Base-by-base conservation (phyloP, 2,797 vertebrate species). In the Hippocampus kuda region DNA sequence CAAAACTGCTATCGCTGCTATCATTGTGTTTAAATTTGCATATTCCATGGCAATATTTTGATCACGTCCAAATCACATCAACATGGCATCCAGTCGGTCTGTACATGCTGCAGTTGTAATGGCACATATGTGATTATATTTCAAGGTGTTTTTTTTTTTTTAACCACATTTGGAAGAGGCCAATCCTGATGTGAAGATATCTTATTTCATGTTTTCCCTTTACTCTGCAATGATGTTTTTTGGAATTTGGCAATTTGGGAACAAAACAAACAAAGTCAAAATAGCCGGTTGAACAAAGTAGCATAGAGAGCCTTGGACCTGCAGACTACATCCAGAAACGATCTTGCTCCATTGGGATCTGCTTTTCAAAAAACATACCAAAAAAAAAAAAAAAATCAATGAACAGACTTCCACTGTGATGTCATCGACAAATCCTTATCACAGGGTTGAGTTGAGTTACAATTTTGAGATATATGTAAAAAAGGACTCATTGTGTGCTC, bases 391-490 rank as follows among this genome's bases (percentile, higher is more conserved):
- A 34, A 71, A 76, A 82, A 85, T 79, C 34, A 38, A 38, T 79
- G 71, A 82, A 81, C 67, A 53, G 70, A 79, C 77, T 72, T 82
- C 70, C 73, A 79, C 80, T 81, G 75, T 81, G 83, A 84, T 78
- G 75, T 82, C 79, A 76, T 74, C 84, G 72, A 76, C 69, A 80
- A 78, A 78, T 77, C 73, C 76, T 81, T 80, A 82, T 83, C 83
- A 65, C 81, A 65, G 73, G 44, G 74, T 44, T 7, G 34, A 34
- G 77, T 67, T 71, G 75, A 83, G 73, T 80, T 85, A 68, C 72
- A 79, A 81, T 81, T 38, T 38, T 7, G 34, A 76, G 65, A 65
- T 73, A 71, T 70, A 63, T 26, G 18, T 60, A 8, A 75, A 62
- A 5, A 69, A 83, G 79, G 46, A 5, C 73, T 81, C 71, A 68